These are phyloP conservation scores for Maniola jurtina DNA, from an alignment of 1,140 invertebrate species.

Conservation along the genomic window DNA sequence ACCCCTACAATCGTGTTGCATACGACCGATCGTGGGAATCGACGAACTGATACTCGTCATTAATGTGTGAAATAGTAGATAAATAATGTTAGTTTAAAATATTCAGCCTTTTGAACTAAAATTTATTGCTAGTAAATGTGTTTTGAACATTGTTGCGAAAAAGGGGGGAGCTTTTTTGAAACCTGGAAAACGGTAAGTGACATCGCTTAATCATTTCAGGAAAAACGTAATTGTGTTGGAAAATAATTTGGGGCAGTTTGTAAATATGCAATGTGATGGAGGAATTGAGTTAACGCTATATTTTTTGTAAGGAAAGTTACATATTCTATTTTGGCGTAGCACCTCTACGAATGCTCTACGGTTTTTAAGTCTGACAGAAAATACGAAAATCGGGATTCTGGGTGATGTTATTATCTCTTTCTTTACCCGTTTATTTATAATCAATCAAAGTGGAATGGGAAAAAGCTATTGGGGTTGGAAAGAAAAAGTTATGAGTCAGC, in stretches of 20 bases:
- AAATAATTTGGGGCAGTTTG: background rate
- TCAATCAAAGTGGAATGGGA: too few relatives aligned
- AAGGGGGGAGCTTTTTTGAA: background rate
- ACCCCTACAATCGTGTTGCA: background rate
- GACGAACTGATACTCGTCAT: background rate
- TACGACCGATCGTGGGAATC: background rate
- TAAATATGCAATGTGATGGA: background rate
- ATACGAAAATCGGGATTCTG: too few relatives aligned
- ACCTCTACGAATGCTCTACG: too few relatives aligned
- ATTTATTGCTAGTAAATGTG: background rate
- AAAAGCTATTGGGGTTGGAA: too few relatives aligned
- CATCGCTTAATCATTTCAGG: background rate
- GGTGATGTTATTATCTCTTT: too few relatives aligned
- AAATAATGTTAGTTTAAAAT: background rate
- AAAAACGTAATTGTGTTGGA: constrained; percentile 1
- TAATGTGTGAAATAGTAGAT: background rate
- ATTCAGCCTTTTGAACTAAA: too few relatives aligned
- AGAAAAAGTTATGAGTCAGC: too few relatives aligned
- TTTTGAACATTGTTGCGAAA: background rate
- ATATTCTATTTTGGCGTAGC: background rate
- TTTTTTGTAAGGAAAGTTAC: background rate
- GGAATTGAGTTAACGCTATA: background rate
- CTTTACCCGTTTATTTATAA: too few relatives aligned
- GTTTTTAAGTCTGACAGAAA: too few relatives aligned
- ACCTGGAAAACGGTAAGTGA: constrained; percentile 1